Evolutionary conservation across 2,888 invertebrate species (phyloP).

Genomic region (Craniophora ligustri): DNA sequence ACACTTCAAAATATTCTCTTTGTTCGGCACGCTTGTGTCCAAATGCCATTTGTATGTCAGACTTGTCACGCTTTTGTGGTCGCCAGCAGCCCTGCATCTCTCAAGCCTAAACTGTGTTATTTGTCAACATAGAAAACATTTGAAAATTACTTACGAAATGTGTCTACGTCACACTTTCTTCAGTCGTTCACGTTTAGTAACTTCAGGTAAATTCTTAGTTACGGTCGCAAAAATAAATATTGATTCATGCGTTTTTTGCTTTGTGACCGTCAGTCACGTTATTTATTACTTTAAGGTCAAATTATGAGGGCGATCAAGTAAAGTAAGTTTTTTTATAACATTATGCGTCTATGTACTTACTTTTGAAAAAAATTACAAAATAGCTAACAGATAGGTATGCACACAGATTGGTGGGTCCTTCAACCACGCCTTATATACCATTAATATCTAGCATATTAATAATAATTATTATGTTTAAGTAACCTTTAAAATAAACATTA

Average conservation of each 20-base stretch:
- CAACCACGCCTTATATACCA: slow-evolving; percentile 17
- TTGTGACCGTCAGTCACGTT: slow-evolving; percentile 7
- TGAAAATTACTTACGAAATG: slow-evolving; percentile 49
- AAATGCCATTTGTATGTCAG: slow-evolving; percentile 78
- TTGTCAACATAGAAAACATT: slow-evolving; percentile 57
- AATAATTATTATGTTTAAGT: slow-evolving; percentile 33
- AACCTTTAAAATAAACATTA: slow-evolving; percentile 49
- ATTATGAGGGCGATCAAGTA: slow-evolving; percentile 14
- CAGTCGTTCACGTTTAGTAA: slow-evolving; percentile 3
- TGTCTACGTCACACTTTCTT: slow-evolving; percentile 13
- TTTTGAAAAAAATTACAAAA: no score
- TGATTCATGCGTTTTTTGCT: slow-evolving; percentile 9
- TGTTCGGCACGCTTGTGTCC: slow-evolving; percentile 69
- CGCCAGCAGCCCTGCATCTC: slow-evolving; percentile 38
- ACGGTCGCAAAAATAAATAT: not conserved
- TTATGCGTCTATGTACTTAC: no score
- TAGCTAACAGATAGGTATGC: no score
- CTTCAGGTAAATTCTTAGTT: no score
- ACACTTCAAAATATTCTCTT: slow-evolving; percentile 73
- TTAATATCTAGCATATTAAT: slow-evolving; percentile 27
- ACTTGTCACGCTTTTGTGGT: slow-evolving; percentile 64
- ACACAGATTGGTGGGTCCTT: no score
- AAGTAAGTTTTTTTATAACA: no score
- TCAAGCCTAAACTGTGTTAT: slow-evolving; percentile 47
- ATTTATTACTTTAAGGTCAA: slow-evolving; percentile 26